phyloP scores from a whole-genome alignment of 1,140 invertebrate genomes.

The Copidosoma floridanum region DNA sequence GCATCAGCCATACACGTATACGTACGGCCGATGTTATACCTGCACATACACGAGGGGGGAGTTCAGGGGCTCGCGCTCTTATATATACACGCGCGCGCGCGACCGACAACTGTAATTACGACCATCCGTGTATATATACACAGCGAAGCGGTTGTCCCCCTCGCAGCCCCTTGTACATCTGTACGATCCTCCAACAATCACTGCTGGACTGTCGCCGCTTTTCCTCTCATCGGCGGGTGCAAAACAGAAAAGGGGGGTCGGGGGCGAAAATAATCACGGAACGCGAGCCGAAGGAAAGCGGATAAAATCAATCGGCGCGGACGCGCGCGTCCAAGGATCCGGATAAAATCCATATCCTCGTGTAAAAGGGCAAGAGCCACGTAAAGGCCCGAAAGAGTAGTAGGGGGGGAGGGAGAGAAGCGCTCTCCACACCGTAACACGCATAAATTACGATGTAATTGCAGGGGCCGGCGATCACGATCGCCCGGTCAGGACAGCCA shows the following conservation, averaged over 20 bases:
- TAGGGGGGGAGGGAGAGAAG: constrained; percentile 6
- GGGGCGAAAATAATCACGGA: not conserved
- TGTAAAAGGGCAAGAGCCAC: constrained; percentile 7
- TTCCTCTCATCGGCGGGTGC: not conserved
- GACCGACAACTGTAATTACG: constrained; percentile 22
- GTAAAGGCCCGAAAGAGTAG: not conserved
- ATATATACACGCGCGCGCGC: not conserved
- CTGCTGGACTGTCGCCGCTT: not conserved
- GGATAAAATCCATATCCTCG: constrained; percentile 40
- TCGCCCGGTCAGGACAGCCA: constrained; percentile 37
- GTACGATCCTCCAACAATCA: not conserved
- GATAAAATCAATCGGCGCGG: constrained; percentile 37
- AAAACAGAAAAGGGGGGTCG: too few species aligned
- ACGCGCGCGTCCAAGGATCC: constrained; percentile 19
- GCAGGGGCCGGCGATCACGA: constrained; percentile 50
- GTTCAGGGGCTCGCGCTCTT: not conserved
- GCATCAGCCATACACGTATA: not conserved
- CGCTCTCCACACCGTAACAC: constrained; percentile 46
- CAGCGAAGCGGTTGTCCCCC: too few species aligned
- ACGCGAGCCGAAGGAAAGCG: not conserved
- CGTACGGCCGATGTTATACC: not conserved
- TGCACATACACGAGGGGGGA: too few species aligned
- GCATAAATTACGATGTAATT: constrained; percentile 56
- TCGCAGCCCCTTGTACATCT: too few species aligned
- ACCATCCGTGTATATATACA: constrained; percentile 10